These are phyloP conservation scores for Alsophila aescularia DNA, from an alignment of 2,888 invertebrate species.

Conservation along the genomic window DNA sequence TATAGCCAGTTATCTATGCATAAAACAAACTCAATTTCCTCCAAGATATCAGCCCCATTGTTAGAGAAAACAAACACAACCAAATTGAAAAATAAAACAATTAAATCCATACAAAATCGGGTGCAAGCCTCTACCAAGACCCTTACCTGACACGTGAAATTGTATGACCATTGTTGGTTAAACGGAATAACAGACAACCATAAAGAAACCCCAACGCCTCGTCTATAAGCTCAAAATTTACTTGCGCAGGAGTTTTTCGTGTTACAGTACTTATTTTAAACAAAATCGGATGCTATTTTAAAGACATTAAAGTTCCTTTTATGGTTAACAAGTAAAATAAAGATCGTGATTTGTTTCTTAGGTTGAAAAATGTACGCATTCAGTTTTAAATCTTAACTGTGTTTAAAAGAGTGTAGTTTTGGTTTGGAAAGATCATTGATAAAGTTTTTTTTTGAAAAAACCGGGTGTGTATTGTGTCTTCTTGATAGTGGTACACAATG, in stretches of 20 bases:
- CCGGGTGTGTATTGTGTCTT: slow-evolving; percentile 53
- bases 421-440: not conserved
- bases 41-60: slow-evolving; percentile 22
- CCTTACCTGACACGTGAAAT: slow-evolving; percentile 56
- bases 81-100: slow-evolving; percentile 41
- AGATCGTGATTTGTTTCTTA: slow-evolving; percentile 17
- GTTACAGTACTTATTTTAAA: slow-evolving; percentile 5
- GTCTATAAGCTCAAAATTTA: slow-evolving; percentile 4
- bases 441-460: slow-evolving; percentile 14
- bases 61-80: slow-evolving; percentile 37
- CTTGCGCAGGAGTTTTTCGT: slow-evolving; percentile 12
- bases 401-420: slow-evolving; percentile 13
- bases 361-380: not conserved
- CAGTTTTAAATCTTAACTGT: slow-evolving; percentile 5
- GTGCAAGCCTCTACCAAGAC: slow-evolving; percentile 44
- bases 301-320: slow-evolving; percentile 22
- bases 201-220: slow-evolving; percentile 27
- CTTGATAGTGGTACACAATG: slow-evolving; percentile 37
- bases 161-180: slow-evolving; percentile 59
- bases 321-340: slow-evolving; percentile 5
- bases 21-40: not conserved
- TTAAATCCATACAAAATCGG: slow-evolving; percentile 57
- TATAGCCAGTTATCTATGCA: too few species aligned
- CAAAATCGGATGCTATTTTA: slow-evolving; percentile 22
- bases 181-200: not conserved